Percentiles rank a stretch among this genome's conserved stretches.
Conservation (phyloP, 2,888 invertebrate species). For the Congeria kusceri region DNA sequence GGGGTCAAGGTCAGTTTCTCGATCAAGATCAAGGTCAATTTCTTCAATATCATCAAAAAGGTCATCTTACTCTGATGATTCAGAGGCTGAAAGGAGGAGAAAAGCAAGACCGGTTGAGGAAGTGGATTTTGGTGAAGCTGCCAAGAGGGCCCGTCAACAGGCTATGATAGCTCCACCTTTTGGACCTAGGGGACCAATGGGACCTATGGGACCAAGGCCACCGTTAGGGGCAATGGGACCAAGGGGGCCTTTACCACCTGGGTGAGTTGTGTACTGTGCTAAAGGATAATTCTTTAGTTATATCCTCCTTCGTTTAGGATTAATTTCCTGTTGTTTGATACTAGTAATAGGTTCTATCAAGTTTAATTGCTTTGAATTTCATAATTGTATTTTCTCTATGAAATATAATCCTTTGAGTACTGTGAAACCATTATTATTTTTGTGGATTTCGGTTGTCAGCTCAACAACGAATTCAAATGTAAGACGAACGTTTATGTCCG, state of each 20-base stretch:
- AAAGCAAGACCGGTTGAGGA: slow-evolving; percentile 70
- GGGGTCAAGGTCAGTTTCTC: slow-evolving; percentile 49
- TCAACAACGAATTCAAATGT: too few relatives aligned
- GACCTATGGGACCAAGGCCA: slow-evolving; percentile 53
- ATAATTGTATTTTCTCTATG: too few relatives aligned
- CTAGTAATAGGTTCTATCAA: too few relatives aligned
- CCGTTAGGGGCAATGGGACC: slow-evolving; percentile 48
- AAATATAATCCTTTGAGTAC: too few relatives aligned
- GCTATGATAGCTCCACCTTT: slow-evolving; percentile 49
- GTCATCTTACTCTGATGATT: slow-evolving; percentile 51
- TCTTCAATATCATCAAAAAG: slow-evolving; percentile 48
- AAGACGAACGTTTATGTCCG: too few relatives aligned
- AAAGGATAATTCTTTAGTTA: too few relatives aligned
- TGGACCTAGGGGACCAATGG: slow-evolving; percentile 43
- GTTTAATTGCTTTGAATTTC: too few relatives aligned
- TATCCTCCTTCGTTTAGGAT: neutral
- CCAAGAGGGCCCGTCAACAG: slow-evolving; percentile 64
- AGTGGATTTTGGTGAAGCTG: slow-evolving; percentile 82
- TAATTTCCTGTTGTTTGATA: too few relatives aligned
- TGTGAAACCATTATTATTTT: too few relatives aligned
- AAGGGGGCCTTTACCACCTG: slow-evolving; percentile 51
- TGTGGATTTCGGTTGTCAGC: too few relatives aligned
- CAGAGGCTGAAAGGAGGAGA: slow-evolving; percentile 52
- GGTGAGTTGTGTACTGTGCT: slow-evolving; percentile 32
- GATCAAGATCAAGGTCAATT: slow-evolving; percentile 57